Conservation (phyloP, 2,888 invertebrate genomes). For the Timema cristinae region DNA sequence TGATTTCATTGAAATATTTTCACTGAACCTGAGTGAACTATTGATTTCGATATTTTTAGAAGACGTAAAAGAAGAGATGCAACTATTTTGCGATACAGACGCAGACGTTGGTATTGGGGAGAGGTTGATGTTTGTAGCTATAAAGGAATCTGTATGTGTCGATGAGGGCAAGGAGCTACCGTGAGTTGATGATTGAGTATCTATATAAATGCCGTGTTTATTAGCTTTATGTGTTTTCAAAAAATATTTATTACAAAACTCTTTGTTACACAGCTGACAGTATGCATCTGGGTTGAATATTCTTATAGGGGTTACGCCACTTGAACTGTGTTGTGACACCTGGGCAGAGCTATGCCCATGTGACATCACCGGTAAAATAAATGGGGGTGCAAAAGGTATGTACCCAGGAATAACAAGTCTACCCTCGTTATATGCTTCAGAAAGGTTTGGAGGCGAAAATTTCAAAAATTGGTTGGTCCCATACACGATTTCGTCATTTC, state of each 20-base stretch:
- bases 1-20: slow-evolving; percentile 38
- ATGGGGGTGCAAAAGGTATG: slow-evolving; percentile 24
- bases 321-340: too few relatives aligned
- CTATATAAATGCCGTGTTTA: slow-evolving; percentile 90
- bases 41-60: slow-evolving; percentile 1
- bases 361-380: slow-evolving; percentile 23
- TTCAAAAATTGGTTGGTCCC: slow-evolving; percentile 33
- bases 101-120: slow-evolving; percentile 26
- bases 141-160: slow-evolving; percentile 18
- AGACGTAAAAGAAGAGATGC: neutral
- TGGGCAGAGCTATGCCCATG: slow-evolving; percentile 5
- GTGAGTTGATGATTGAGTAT: slow-evolving; percentile 33
- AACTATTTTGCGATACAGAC: neutral
- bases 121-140: slow-evolving; percentile 23
- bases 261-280: slow-evolving; percentile 96
- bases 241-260: slow-evolving; percentile 98
- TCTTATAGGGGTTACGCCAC: slow-evolving; percentile 42
- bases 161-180: slow-evolving; percentile 6
- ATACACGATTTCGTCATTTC: slow-evolving; percentile 37
- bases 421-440: slow-evolving; percentile 22
- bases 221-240: slow-evolving; percentile 97
- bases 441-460: neutral
- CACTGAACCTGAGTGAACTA: neutral
- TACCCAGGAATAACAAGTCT: slow-evolving; percentile 24
- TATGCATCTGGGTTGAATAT: slow-evolving; percentile 97